Base-by-base conservation (phyloP, 2,113 vertebrate species). In the Deroptyus accipitrinus region DNA sequence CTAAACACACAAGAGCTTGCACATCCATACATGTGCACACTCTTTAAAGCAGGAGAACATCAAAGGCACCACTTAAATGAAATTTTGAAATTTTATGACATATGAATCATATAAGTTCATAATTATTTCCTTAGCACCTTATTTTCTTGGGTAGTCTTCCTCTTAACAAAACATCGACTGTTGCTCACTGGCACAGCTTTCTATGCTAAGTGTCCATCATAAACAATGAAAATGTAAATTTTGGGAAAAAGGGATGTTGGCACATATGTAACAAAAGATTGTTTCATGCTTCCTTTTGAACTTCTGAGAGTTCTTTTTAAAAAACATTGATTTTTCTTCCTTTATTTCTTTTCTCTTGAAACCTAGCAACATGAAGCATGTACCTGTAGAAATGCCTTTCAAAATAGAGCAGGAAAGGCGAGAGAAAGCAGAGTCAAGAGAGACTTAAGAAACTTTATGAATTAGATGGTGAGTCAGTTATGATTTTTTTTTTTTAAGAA, bases 291-390 rank as follows among this genome's bases (percentile, higher is more conserved):
- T 86, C 48, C 20, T 70, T 86, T 70, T 86, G n/a, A 37, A 74
- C 15, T 88, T 79, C 12, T 62, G 59, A 39, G 20, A 9, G 48
- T 2, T 69, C 48, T 77, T 83, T 35, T 24, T 14, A 92, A 87
- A 69, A 63, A 51, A 46, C 42, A 83, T 25, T 82, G 51, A 39
- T 64, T 84, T 95, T 87, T 67, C 48, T 92, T 94, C 61, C 12
- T 86, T 87, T 48, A 42, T 59, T 83, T 95, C 57, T 92, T 91
- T 94, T 84, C 55, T 63, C 27, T 70, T 62, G 52, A 95, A 96
- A 92, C 55, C 61, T 90, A 91, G 81, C 77, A 93, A 90, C 57
- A 37, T 42, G 52, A 88, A 91, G 31, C 64, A 73, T 68, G 8
- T 44, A 23, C 19, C 72, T 87, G 42, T 69, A 73, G 64, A 76